phyloP scores from a whole-genome alignment of 2,797 vertebrate species.

The Trichosurus vulpecula region DNA sequence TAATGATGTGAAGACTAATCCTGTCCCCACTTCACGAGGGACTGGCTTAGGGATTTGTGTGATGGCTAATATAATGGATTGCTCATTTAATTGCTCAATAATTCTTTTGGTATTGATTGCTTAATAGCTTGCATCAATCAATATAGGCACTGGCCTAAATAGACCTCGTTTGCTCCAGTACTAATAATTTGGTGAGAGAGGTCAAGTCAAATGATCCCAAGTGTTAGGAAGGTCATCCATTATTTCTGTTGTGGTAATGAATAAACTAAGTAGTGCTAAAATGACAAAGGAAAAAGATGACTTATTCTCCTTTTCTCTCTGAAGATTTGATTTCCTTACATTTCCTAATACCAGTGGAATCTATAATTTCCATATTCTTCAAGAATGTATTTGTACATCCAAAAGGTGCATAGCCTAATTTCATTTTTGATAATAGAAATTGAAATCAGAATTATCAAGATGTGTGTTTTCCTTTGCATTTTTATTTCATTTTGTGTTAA shows the following conservation, averaged over 20 bases:
- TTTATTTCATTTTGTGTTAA: not conserved
- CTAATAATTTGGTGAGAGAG: conserved; percentile 32
- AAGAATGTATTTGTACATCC: not conserved
- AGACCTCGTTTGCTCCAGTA: conserved; percentile 50
- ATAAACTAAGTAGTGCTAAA: conserved; percentile 39
- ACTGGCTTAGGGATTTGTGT: conserved; percentile 22
- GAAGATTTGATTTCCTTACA: not conserved
- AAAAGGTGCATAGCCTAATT: not conserved
- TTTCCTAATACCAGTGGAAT: not conserved
- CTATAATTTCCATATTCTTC: not conserved
- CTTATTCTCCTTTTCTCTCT: not conserved
- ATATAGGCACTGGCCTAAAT: conserved; percentile 67
- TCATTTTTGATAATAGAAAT: not conserved
- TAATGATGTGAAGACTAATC: conserved; percentile 13
- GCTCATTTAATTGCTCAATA: conserved; percentile 71
- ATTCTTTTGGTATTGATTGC: conserved; percentile 70
- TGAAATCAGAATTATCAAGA: not conserved
- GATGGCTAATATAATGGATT: conserved; percentile 63
- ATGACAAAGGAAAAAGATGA: not conserved
- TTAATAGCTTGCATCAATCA: conserved; percentile 63
- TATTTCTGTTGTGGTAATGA: conserved; percentile 8
- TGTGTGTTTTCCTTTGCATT: not conserved
- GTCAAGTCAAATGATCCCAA: conserved; percentile 20
- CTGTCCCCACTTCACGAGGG: conserved; percentile 7
- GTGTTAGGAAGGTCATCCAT: not conserved